Conservation (phyloP, 2,797 vertebrate genomes). For the Poecile montanus region DNA sequence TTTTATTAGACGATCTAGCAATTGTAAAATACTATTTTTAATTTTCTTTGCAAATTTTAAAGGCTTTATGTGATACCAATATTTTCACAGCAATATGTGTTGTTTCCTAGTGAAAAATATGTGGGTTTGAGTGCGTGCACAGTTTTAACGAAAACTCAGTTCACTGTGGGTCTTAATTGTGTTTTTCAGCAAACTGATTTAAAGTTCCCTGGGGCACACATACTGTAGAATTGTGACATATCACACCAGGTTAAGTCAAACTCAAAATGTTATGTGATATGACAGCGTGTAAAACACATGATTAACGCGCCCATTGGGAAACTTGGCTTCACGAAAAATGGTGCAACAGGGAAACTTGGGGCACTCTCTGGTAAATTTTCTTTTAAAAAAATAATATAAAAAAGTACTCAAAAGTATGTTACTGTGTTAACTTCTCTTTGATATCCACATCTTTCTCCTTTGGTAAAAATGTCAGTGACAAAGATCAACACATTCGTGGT, state of each 20-base stretch:
- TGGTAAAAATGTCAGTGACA: neutral
- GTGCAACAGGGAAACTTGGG: slow-evolving; percentile 19
- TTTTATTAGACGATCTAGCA: neutral
- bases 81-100: neutral
- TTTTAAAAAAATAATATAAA: neutral
- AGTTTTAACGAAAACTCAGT: slow-evolving; percentile 41
- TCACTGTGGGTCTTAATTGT: slow-evolving; percentile 66
- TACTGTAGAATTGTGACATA: slow-evolving; percentile 70
- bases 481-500: neutral
- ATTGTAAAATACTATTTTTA: neutral
- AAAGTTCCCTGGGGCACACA: slow-evolving; percentile 69
- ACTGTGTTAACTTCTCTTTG: neutral
- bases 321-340: slow-evolving; percentile 44
- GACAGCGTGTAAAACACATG: slow-evolving; percentile 74
- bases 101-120: neutral
- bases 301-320: slow-evolving; percentile 67
- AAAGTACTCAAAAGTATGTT: neutral
- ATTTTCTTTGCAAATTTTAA: slow-evolving; percentile 7
- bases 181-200: slow-evolving; percentile 72
- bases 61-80: neutral
- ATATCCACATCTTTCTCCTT: neutral
- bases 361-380: slow-evolving; percentile 11
- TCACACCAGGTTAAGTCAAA: slow-evolving; percentile 76
- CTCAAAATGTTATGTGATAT: slow-evolving; percentile 72
- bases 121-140: neutral